Percentiles rank a stretch among this genome's conserved stretches.
Evolutionary conservation across 1,140 invertebrate species (phyloP).

Genomic region (Heterodera carotae): DNA sequence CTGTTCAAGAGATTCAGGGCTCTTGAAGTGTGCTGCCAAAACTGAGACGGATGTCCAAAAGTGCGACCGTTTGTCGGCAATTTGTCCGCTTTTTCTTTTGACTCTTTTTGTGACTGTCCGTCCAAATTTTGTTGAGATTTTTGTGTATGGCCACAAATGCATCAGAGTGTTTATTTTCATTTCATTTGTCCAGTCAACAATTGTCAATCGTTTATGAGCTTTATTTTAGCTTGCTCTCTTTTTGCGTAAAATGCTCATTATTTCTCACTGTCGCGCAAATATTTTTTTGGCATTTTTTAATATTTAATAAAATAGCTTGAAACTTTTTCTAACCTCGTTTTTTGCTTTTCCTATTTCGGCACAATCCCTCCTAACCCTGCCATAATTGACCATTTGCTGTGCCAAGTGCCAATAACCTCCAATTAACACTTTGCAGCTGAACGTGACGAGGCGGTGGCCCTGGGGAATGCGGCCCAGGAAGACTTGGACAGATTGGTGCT

Average conservation of each 20-base stretch:
- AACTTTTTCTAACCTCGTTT: slow-evolving; percentile 18
- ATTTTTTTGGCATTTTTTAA: not conserved
- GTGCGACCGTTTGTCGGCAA: slow-evolving; percentile 9
- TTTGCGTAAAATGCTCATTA: slow-evolving; percentile 3
- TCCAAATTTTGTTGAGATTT: not conserved
- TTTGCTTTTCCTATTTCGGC: no score
- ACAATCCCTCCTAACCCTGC: no score
- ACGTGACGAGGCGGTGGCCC: slow-evolving; percentile 48
- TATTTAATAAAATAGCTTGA: no score
- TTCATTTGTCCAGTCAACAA: slow-evolving; percentile 17
- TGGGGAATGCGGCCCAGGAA: slow-evolving; percentile 61
- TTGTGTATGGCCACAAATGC: no score
- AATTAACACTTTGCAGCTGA: slow-evolving; percentile 58
- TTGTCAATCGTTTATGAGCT: slow-evolving; percentile 1
- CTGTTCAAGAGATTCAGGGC: slow-evolving; percentile 97
- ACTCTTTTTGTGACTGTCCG: not conserved
- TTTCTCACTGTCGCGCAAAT: not conserved
- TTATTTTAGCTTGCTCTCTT: slow-evolving; percentile 4
- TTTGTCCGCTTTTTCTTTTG: not conserved
- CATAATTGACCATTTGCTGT: slow-evolving; percentile 30
- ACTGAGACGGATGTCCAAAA: not conserved
- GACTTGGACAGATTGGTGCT: slow-evolving; percentile 60
- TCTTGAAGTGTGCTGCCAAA: slow-evolving; percentile 49
- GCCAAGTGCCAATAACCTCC: slow-evolving; percentile 23
- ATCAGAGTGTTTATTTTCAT: not conserved